These are phyloP conservation scores for Platycnemis pennipes DNA, from an alignment of 2,888 invertebrate species.

Conservation along the genomic window DNA sequence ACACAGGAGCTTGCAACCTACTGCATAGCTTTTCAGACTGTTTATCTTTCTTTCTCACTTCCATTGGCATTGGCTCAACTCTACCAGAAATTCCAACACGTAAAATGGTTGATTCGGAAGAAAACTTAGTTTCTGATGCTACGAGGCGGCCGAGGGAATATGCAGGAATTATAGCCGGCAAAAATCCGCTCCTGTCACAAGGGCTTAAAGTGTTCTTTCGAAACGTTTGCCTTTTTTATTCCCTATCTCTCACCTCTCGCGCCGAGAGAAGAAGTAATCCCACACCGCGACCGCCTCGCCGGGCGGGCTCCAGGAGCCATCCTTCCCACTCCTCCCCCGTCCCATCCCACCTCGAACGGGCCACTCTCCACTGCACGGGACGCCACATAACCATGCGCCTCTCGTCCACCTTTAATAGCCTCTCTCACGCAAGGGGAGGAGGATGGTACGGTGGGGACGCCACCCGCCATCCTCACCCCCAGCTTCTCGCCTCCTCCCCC, in stretches of 20 bases:
- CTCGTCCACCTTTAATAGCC: constrained; percentile 64
- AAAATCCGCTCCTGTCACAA: too few species aligned
- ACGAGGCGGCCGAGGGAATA: too few species aligned
- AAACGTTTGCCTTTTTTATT: not conserved
- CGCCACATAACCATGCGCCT: constrained; percentile 32
- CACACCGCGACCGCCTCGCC: not conserved
- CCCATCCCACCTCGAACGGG: not conserved
- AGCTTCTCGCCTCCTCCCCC: not conserved
- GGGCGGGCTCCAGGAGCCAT: not conserved
- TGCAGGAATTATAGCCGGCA: too few species aligned
- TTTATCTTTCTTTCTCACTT: too few species aligned
- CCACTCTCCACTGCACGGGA: not conserved
- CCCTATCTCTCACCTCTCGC: not conserved
- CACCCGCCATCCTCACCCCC: not conserved
- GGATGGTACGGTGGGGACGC: not conserved
- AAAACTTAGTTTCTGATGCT: too few species aligned
- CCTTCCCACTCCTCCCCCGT: not conserved
- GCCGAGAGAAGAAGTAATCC: not conserved
- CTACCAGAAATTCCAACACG: too few species aligned
- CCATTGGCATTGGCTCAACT: too few species aligned
- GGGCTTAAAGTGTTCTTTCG: not conserved
- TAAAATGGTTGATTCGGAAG: too few species aligned
- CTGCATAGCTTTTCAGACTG: too few species aligned
- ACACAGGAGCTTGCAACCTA: too few species aligned
- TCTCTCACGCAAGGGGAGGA: constrained; percentile 56